Evolutionary conservation across 2,113 vertebrate species (phyloP), one percentile per base, ranked within the genome.

Genomic region (Ursus arctos): DNA sequence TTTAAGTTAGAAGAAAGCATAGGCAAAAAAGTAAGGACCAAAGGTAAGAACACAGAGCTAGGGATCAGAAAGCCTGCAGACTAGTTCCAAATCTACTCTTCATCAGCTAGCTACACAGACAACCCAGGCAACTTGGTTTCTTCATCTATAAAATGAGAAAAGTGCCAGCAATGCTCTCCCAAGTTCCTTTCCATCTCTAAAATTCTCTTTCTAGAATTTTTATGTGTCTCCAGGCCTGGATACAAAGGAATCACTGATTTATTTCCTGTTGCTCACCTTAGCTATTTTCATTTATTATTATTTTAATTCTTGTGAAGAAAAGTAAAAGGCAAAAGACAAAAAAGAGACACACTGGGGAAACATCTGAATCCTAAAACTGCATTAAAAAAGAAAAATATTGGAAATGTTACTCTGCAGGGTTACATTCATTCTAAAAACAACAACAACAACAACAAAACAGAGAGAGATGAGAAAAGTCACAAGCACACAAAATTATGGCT

Each of bases 391-490:
- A 80, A 9, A 77, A 85, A 36, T 63, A 79, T 57, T 90, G 22
- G 55, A 92, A 94, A 92, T 63, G 21, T 76, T 83, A 80, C n/a
- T 71, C 40, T 77, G 51, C 57, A 40, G 57, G 19, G 19, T 93
- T 86, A 94, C 16, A 55, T 21, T 95, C 31, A 67, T 88, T 94
- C 65, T 81, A 51, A 88, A 96, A 96, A 71, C 43, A 11, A 36
- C 3, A 36, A 72, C 43, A 72, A 13, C 4, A 33, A 72, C 21
- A 11, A 4, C 15, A 49, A 76, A 49, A 47, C 5, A 82, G 21
- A 74, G 65, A 83, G 36, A 63, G 51, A 96, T 61, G 55, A 88
- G 80, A 91, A 94, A 93, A 89, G 72, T 83, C 77, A 83, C 24
- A 69, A 84, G 55, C 33, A 84, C 80, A 92, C 31, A 72, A 61